Percentiles rank a stretch among this genome's conserved stretches.
Conservation (phyloP, 2,113 vertebrate genomes). For the Microcebus lehilahytsara region DNA sequence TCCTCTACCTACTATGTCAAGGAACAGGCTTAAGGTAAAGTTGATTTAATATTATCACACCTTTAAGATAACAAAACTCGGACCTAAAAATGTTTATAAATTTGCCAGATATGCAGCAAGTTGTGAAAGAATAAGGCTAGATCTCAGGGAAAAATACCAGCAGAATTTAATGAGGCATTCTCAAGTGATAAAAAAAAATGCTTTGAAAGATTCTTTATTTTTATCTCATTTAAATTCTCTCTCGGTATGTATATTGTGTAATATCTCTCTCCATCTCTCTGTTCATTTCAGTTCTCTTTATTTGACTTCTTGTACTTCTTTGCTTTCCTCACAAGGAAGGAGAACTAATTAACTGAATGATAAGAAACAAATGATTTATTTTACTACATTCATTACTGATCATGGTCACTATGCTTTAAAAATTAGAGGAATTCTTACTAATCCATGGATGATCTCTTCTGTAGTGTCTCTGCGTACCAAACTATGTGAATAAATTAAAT, state of each 20-base stretch:
- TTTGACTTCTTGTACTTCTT: background rate
- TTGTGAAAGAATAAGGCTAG: background rate
- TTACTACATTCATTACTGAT: background rate
- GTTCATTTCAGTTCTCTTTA: background rate
- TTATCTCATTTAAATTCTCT: background rate
- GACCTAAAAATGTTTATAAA: background rate
- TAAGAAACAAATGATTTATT: background rate
- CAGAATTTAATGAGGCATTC: background rate
- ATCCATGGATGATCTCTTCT: background rate
- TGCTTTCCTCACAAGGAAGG: background rate
- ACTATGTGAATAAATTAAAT: background rate
- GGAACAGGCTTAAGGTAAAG: background rate
- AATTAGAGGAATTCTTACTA: background rate
- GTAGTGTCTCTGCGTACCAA: background rate
- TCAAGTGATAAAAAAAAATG: background rate
- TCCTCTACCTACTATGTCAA: background rate
- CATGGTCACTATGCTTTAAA: background rate
- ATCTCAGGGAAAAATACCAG: background rate
- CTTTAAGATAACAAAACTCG: background rate
- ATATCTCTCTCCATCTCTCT: background rate
- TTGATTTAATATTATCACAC: background rate
- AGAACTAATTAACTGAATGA: background rate
- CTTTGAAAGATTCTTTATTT: background rate
- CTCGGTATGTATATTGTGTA: no score
- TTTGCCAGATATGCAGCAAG: background rate